Conservation (phyloP, 2,113 vertebrate species). For the Sapayoa aenigma region DNA sequence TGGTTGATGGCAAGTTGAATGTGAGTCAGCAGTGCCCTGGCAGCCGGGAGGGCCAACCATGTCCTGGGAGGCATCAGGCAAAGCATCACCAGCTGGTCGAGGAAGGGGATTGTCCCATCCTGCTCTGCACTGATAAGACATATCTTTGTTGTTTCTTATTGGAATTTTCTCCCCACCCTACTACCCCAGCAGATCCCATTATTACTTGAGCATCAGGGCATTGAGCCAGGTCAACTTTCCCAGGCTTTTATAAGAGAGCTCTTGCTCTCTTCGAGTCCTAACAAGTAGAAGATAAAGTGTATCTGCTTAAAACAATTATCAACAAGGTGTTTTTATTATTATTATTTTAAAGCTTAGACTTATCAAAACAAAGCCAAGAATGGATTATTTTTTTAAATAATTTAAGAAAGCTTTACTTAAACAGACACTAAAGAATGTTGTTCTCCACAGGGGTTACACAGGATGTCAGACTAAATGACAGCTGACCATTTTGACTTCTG, state of each 20-base stretch:
- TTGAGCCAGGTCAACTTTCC: constrained; percentile 36
- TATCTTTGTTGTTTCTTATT: constrained; percentile 30
- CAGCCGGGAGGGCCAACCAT: neutral
- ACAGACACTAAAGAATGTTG: neutral
- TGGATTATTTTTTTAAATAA: neutral
- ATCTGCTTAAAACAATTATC: constrained; percentile 7
- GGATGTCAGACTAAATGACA: neutral
- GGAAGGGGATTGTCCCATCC: no score
- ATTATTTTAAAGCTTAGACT: neutral
- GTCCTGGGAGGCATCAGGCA: neutral
- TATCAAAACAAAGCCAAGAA: neutral
- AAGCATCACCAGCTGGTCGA: neutral
- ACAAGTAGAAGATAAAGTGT: constrained; percentile 12
- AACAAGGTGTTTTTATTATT: neutral
- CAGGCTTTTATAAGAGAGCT: constrained; percentile 16
- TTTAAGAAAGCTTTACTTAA: neutral
- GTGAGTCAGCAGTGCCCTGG: neutral
- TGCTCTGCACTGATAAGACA: neutral
- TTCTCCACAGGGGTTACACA: neutral
- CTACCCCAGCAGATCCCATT: neutral
- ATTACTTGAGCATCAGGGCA: constrained; percentile 14
- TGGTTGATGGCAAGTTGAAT: neutral
- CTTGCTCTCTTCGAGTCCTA: neutral
- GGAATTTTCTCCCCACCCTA: neutral
- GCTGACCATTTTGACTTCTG: neutral